Conservation (phyloP, 2,888 invertebrate genomes). For the Hirtodrosophila histrioides region DNA sequence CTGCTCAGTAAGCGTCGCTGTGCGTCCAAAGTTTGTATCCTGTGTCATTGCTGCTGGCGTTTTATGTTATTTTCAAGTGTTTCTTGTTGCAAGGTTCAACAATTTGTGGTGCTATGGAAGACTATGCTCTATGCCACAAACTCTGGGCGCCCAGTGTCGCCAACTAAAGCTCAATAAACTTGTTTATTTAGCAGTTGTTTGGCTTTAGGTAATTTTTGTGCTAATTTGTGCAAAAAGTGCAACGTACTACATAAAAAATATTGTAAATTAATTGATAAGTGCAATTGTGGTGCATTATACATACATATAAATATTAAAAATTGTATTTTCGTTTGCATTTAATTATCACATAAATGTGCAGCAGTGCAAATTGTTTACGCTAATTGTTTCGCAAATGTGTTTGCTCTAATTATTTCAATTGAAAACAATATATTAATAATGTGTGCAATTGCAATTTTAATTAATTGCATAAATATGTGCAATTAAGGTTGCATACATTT, state of each 20-base stretch:
- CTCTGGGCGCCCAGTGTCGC: conserved; percentile 23
- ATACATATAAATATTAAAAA: conserved; percentile 33
- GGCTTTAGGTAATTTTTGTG: conserved; percentile 23
- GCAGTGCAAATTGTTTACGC: conserved; percentile 65
- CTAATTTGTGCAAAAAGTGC: conserved; percentile 52
- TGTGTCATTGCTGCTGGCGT: conserved; percentile 15
- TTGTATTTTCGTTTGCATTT: conserved; percentile 42
- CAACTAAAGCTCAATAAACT: conserved; percentile 17
- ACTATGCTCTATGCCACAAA: conserved; percentile 48
- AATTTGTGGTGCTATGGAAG: conserved; percentile 46
- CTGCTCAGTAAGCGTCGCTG: conserved; percentile 19
- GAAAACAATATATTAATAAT: conserved; percentile 44
- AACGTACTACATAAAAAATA: conserved; percentile 32
- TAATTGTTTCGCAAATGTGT: conserved; percentile 66
- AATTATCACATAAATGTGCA: conserved; percentile 78
- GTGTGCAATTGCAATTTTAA: conserved; percentile 32
- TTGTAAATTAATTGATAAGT: conserved; percentile 53
- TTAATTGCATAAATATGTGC: conserved; percentile 36
- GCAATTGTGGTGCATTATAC: conserved; percentile 66
- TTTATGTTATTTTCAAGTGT: neutral
- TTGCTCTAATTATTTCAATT: conserved; percentile 39
- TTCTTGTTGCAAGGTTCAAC: conserved; percentile 3
- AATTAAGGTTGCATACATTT: conserved; percentile 19
- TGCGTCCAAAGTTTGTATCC: conserved; percentile 52
- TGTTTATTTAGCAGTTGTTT: conserved; percentile 30